Evolutionary conservation across 2,113 vertebrate species (phyloP), one percentile per base, ranked within the genome.

Genomic region (Climacteris rufus): DNA sequence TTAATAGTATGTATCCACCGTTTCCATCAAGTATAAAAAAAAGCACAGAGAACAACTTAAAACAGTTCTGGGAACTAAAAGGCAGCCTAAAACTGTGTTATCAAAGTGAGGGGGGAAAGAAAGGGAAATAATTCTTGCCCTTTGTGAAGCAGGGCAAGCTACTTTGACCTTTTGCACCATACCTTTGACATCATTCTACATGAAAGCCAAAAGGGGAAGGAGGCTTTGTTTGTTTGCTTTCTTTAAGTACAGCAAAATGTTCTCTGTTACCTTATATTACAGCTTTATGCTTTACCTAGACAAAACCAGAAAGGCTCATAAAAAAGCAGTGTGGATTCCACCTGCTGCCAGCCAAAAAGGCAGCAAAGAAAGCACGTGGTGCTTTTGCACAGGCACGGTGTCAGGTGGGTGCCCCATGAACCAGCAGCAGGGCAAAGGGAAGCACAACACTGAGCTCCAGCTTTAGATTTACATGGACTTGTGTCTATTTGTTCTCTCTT

Each of bases 281-380:
- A 33, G 40, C 44, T 44, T 45, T 44, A 21, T 15, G 17, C 23
- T n/a, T 84, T 71, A 42, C 11, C 5, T 9, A 47, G 35, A 50
- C 23, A 72, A 45, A 82, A 39, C 12, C 49, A 47, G 61, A 28
- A 53, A 19, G 7, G 20, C n/a, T 84, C 17, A 17, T 22, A 35
- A 39, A 23, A 37, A 72, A 59, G 33, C 56, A 24, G 25, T 4
- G 16, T 19, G 23, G 37, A 5, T 18, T 39, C 47, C 44, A 89
- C 30, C 54, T 76, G 78, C 70, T 83, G 63, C 45, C 63, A 6
- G 49, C 15, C 6, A 50, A 40, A 76, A 69, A 72, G 35, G 54
- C 0, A 47, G 27, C 52, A 52, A 71, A 56, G 13, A 4, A 25
- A 66, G 25, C 33, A 15, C 0, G 6, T 2, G 24, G 24, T 17